Evolutionary conservation across 2,797 vertebrate species (phyloP), one percentile per base, ranked within the genome.

Genomic region (Poecile montanus): DNA sequence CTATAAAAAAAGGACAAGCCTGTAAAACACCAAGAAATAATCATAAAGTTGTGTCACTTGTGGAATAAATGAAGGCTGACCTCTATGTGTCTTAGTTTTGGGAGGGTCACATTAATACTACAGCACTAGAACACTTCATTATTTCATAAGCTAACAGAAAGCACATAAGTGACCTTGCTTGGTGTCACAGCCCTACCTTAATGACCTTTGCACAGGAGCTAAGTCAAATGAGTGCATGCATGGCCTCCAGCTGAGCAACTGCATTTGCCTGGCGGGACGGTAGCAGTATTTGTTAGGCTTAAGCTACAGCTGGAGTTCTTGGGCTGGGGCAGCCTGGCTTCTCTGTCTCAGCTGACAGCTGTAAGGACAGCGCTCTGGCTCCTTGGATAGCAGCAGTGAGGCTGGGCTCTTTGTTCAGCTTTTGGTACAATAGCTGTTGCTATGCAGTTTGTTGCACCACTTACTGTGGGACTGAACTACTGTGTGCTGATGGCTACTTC

Each of bases 191-290:
- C 38, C 42, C 32, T 62, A 15, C 61, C n/a, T 74, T 48, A 45
- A n/a, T 27, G 60, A 40, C 11, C 22, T 48, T 60, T 68, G 23
- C 53, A 62, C 13, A 45, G 30, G 32, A 88, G 54, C 40, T 11
- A 25, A 70, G n/a, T 54, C 15, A 76, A 57, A 75, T 22, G 34
- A 16, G 18, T 51, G 7, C 18, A 18, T 1, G 3, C 23, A 6
- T 30, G 56, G 27, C 45, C 23, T 62, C 26, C 73, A 65, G 26
- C n/a, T 88, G 50, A 74, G 70, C 27, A 77, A 3, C 12, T 10
- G 8, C 21, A 4, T 50, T 45, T 75, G 13, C 2, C 4, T 42
- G 8, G 16, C 47, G 80, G 51, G 56, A 66, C 0, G 1, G 42
- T 44, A n/a, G 42, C 44, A 30, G 15, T 38, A 10, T 34, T 44